A percentile compares a stretch with the other conserved stretches of the same genome.
phyloP scores from a whole-genome alignment of 2,113 vertebrate species.

The human region DNA sequence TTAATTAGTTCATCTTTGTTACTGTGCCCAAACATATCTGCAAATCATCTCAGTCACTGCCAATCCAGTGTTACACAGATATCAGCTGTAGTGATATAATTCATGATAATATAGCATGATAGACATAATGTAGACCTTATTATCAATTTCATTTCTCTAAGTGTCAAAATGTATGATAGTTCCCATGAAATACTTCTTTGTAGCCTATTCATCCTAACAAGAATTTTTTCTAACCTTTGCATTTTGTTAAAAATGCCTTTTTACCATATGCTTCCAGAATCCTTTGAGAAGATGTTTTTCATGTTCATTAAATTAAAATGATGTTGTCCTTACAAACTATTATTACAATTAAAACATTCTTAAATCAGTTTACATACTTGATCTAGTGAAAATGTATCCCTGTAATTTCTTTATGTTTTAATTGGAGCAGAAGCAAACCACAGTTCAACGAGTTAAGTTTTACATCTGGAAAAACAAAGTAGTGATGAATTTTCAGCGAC shows the following conservation, averaged over 20 bases:
- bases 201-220: constrained; percentile 64
- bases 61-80: neutral
- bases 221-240: constrained; percentile 36
- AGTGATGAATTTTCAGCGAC: neutral
- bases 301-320: constrained; percentile 65
- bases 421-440: constrained; percentile 67
- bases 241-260: constrained; percentile 50
- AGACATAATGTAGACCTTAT: constrained; percentile 39
- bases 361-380: constrained; percentile 22
- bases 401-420: constrained; percentile 72
- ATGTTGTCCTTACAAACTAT: constrained; percentile 53
- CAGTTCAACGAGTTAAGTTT: constrained; percentile 6
- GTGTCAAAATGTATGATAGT: neutral
- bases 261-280: constrained; percentile 25
- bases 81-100: neutral
- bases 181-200: constrained; percentile 53
- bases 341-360: constrained; percentile 55
- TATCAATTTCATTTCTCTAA: constrained; percentile 64
- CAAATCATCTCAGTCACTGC: neutral
- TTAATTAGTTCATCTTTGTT: constrained; percentile 26
- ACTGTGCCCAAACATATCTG: neutral
- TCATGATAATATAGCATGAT: constrained; percentile 19
- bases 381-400: constrained; percentile 64
- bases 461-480: neutral
- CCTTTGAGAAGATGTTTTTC: constrained; percentile 45